These are phyloP conservation scores for Drosophila robusta DNA, from an alignment of 2,888 invertebrate genomes.

Conservation along the genomic window DNA sequence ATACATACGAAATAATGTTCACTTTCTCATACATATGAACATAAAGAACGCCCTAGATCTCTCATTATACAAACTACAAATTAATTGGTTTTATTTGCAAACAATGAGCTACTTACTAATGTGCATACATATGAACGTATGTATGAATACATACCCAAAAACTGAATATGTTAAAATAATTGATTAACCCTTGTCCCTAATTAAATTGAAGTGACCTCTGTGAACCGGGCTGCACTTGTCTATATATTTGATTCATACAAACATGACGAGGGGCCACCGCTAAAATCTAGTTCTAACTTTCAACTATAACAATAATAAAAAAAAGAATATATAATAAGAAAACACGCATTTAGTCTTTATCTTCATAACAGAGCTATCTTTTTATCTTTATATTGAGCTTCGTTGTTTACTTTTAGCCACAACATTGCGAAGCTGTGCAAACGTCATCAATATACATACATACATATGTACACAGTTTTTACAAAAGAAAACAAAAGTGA, in stretches of 20 bases:
- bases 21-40: background rate
- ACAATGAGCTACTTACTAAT: slow-evolving; percentile 60
- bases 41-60: background rate
- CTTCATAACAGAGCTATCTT: slow-evolving; percentile 13
- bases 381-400: slow-evolving; percentile 23
- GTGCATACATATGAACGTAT: background rate
- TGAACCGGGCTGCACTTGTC: slow-evolving; percentile 1
- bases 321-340: too few species aligned
- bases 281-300: too few species aligned
- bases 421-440: slow-evolving; percentile 22
- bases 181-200: slow-evolving; percentile 76
- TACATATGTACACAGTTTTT: too few species aligned
- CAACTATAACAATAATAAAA: too few species aligned
- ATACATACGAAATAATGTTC: too few species aligned
- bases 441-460: slow-evolving; percentile 60
- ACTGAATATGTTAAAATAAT: slow-evolving; percentile 41
- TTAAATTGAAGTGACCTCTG: slow-evolving; percentile 65
- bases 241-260: background rate
- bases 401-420: slow-evolving; percentile 50
- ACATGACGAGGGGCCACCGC: too few species aligned
- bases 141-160: slow-evolving; percentile 5
- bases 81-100: slow-evolving; percentile 75
- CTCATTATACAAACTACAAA: slow-evolving; percentile 43
- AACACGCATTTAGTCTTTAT: background rate
- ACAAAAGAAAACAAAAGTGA: slow-evolving; percentile 36